Base-by-base conservation (phyloP, 2,888 invertebrate species). In the Diaperis boleti region DNA sequence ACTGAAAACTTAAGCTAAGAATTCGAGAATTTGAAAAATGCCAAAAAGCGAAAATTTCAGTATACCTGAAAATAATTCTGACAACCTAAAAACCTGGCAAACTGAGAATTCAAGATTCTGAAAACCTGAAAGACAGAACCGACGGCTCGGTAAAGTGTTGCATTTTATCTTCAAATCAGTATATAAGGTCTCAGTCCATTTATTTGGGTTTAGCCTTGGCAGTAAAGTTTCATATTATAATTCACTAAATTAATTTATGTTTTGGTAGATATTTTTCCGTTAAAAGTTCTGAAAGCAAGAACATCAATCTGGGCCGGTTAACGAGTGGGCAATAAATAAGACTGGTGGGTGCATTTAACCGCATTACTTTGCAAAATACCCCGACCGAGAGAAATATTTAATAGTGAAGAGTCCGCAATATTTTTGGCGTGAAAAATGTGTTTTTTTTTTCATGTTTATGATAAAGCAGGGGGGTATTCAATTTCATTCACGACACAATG, bases 381-480 rank as follows among this genome's bases (percentile, higher is more conserved):
- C 7, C 15, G 39, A 8, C 15, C 39, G 15, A 39, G 39, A 13
- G 39, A 39, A 39, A 39, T 39, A 39, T 39, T 39, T 17, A 39
- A 39, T 7, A 14, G 39, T 14, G 15, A 39, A 39, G 6, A 13
- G 13, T 29, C 29, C 47, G 47, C 47, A 47, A 47, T 47, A 44
- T 26, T 22, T 22, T 26, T 44, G 11, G 4, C 13, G 26, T 44
- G 31, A 47, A 47, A 47, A 47, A 47, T 31, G 47, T 15, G 39
- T 15, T 11, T 14, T 31, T n/a, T n/a, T 47, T 14, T 31, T 17
- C 47, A 8, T 47, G 29, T 31, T 47, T 15, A 29, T 47, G 47
- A 47, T 47, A 47, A 44, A 42, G 42, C 20, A 42, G 3, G n/a
- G 8, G 20, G n/a, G 13, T 13, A 47, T 47, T 47, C 29, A 47